These are phyloP conservation scores for Nephrocerus scutellatus DNA, from an alignment of 2,888 invertebrate species.

Conservation along the genomic window DNA sequence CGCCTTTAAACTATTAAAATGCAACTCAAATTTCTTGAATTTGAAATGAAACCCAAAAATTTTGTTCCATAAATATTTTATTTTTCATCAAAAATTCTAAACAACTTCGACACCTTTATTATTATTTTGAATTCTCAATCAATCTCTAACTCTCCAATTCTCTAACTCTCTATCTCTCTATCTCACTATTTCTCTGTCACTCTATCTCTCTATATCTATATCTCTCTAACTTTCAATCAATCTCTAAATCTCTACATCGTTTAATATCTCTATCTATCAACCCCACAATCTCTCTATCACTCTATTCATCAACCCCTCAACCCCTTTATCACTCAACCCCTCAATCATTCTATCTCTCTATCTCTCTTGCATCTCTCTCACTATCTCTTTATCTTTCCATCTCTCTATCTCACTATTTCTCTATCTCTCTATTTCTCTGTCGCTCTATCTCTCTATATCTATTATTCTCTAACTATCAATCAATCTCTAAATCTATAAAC, in stretches of 20 bases:
- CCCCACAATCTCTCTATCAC: no score
- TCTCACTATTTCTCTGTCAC: no score
- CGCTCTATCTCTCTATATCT: background rate
- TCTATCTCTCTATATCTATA: slow-evolving; percentile 6
- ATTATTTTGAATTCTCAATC: no score
- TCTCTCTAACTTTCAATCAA: slow-evolving; percentile 3
- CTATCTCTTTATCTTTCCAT: slow-evolving; percentile 12
- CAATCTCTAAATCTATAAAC: slow-evolving; percentile 1
- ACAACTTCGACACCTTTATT: background rate
- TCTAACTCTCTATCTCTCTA: slow-evolving; percentile 6
- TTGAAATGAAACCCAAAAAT: no score
- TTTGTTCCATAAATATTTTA: no score
- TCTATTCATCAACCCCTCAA: slow-evolving; percentile 3
- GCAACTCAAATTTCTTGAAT: no score
- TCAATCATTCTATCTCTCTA: slow-evolving; percentile 5
- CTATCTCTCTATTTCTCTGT: slow-evolving; percentile 6
- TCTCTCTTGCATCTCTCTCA: slow-evolving; percentile 1
- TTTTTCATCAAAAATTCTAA: no score
- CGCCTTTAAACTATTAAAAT: background rate
- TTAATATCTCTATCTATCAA: background rate
- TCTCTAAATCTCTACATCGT: slow-evolving; percentile 1
- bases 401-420: no score
- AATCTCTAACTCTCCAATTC: slow-evolving; percentile 5
- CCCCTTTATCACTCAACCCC: background rate
- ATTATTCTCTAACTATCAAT: background rate